Percentiles rank a stretch among this genome's conserved stretches.
Evolutionary conservation across 2,113 vertebrate genomes (phyloP).

Genomic region (Malurus cyaneus): DNA sequence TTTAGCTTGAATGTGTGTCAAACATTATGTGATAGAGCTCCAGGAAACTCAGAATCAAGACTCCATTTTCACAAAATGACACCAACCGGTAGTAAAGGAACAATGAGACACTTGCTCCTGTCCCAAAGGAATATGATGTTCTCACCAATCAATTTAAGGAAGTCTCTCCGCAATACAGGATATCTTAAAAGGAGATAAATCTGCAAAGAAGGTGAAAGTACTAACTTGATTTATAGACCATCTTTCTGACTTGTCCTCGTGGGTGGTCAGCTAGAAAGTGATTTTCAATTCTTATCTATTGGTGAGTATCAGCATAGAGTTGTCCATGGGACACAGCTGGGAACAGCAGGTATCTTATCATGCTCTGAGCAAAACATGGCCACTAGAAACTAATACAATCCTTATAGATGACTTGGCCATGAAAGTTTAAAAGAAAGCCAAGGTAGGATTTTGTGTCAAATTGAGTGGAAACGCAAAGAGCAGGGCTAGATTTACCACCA

Average conservation of each 20-base stretch:
- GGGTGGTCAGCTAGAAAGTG: background rate
- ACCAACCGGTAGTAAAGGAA: background rate
- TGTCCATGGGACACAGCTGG: background rate
- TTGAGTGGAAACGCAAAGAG: background rate
- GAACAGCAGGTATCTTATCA: background rate
- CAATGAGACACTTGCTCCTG: background rate
- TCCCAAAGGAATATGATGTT: constrained; percentile 34
- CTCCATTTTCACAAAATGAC: background rate
- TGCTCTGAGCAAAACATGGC: background rate
- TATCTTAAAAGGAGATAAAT: constrained; percentile 46
- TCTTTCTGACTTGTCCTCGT: background rate
- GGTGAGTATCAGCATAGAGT: background rate
- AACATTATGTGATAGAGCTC: background rate
- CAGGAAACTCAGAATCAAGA: background rate
- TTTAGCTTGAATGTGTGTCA: background rate
- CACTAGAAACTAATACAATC: background rate
- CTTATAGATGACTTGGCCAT: background rate
- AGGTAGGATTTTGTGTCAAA: background rate
- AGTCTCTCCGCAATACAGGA: background rate
- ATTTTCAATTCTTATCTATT: background rate
- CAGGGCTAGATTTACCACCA: background rate
- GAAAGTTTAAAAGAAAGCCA: background rate
- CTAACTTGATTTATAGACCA: constrained; percentile 11
- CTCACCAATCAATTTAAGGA: background rate
- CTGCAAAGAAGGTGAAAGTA: constrained; percentile 25